phyloP scores from a whole-genome alignment of 2,888 invertebrate genomes.

The Autographa pulchrina region DNA sequence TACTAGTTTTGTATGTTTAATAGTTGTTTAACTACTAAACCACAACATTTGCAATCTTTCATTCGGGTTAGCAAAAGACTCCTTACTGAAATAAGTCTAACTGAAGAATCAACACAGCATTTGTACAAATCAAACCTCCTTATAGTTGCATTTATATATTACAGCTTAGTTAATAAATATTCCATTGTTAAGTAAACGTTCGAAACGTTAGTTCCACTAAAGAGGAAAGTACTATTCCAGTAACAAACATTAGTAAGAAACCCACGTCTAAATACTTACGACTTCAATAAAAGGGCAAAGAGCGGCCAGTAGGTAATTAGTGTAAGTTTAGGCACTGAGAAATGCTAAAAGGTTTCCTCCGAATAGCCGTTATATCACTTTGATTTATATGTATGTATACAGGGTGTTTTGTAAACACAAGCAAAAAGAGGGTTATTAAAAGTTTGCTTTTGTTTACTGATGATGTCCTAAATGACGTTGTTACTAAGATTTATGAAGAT shows the following conservation, averaged over 20 bases:
- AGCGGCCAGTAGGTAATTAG: slow-evolving; percentile 1
- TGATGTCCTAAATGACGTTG: too few relatives aligned
- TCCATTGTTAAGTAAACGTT: neutral
- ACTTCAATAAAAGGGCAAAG: neutral
- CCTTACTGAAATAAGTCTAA: too few relatives aligned
- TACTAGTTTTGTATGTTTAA: too few relatives aligned
- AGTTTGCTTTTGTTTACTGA: too few relatives aligned
- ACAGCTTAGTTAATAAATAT: neutral
- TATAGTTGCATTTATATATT: neutral
- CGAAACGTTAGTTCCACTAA: too few relatives aligned
- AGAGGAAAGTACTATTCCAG: neutral
- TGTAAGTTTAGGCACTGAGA: slow-evolving; percentile 6
- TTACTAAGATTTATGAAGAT: too few relatives aligned
- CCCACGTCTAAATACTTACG: neutral
- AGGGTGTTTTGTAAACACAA: neutral
- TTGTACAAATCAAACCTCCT: too few relatives aligned
- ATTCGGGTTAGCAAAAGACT: too few relatives aligned
- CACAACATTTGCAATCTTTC: too few relatives aligned
- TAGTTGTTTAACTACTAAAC: too few relatives aligned
- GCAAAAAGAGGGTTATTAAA: too few relatives aligned
- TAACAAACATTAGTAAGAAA: slow-evolving; percentile 1
- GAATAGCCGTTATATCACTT: slow-evolving; percentile 37
- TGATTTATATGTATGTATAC: slow-evolving; percentile 27
- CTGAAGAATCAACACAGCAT: too few relatives aligned
- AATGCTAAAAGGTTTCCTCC: slow-evolving; percentile 21